Base-by-base conservation (phyloP, 2,888 invertebrate genomes). In the Cryptophagus acutangulus region DNA sequence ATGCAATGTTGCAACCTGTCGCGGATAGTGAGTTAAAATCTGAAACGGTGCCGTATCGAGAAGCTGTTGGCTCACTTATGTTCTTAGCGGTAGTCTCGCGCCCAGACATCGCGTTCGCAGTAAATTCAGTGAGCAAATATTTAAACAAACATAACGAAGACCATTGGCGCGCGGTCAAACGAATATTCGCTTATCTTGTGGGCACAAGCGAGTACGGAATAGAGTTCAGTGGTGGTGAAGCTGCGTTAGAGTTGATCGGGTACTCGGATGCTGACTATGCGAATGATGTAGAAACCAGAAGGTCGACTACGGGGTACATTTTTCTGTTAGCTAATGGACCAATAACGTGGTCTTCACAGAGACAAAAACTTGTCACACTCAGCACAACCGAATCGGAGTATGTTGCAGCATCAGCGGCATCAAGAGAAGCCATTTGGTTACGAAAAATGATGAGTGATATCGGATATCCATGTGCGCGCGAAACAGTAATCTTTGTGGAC, bases 361-460 rank as follows among this genome's bases (percentile, higher is more conserved):
- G 34, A 14, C 34, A 34, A 17, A 17, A 34, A 17, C 18, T 12
- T 8, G 17, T 17, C 8, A 13, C 34, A 2, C 18, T 34, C 17
- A 17, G 17, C 8, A 34, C 34, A 17, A 34, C 34, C 8, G 34
- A 34, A 12, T 17, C 34, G 5, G 34, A 34, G 18, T 34, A 17
- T 17, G 17, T 34, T 13, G 34, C 34, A n/a, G 34, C 17, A 10
- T 17, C 34, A 2, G 34, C 17, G 18, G 34, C 34, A 8, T 2
- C 34, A 9, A 34, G 18, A 15, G 34, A 34, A 34, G 34, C 34
- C 17, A 17, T 34, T n/a, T 34, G 34, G 34, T 17, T 34, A 3
- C 8, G 12, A 15, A 17, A 34, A 34, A 15, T 34, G 16, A 13
- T 34, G 14, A 36, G 36, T 36, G 36, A 36, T 14, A 12, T 36